Percentiles rank a stretch among this genome's conserved stretches.
Evolutionary conservation across 2,888 invertebrate species (phyloP).

Genomic region (Gibbula magus): DNA sequence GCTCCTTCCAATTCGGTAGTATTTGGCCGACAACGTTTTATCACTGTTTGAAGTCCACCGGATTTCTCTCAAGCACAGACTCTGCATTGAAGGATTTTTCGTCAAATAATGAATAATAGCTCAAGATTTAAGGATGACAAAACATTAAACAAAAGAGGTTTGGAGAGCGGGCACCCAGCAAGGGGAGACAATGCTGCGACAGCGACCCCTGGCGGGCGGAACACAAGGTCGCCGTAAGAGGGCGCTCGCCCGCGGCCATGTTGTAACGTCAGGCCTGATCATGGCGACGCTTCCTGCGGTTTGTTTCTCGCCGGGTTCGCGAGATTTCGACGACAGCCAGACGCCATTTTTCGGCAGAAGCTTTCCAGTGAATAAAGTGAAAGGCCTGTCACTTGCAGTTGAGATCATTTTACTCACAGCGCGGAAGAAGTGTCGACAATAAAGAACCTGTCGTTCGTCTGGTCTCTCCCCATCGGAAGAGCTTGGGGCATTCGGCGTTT

Average conservation of each 20-base stretch:
- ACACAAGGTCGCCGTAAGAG: background rate
- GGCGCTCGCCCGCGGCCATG: slow-evolving; percentile 7
- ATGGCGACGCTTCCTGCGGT: slow-evolving; percentile 5
- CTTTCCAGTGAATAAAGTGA: background rate
- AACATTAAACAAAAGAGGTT: slow-evolving; percentile 1
- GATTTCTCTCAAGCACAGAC: background rate
- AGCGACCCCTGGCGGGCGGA: background rate
- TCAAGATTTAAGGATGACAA: slow-evolving; percentile 4
- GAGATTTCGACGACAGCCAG: background rate
- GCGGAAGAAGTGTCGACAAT: background rate
- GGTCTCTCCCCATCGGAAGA: too few species aligned
- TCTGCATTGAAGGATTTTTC: background rate
- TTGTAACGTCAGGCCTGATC: background rate
- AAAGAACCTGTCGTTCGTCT: background rate
- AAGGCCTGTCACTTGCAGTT: slow-evolving; percentile 1
- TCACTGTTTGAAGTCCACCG: background rate
- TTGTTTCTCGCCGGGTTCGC: background rate
- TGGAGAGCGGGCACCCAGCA: background rate
- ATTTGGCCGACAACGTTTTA: background rate
- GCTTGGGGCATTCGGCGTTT: too few species aligned
- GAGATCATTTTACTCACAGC: background rate
- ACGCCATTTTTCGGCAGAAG: slow-evolving; percentile 7
- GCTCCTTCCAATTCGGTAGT: background rate
- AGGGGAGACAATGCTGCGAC: background rate
- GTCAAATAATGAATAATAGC: background rate